These are phyloP conservation scores for Sialis fuliginosa DNA, from an alignment of 2,888 invertebrate genomes.

Conservation along the genomic window DNA sequence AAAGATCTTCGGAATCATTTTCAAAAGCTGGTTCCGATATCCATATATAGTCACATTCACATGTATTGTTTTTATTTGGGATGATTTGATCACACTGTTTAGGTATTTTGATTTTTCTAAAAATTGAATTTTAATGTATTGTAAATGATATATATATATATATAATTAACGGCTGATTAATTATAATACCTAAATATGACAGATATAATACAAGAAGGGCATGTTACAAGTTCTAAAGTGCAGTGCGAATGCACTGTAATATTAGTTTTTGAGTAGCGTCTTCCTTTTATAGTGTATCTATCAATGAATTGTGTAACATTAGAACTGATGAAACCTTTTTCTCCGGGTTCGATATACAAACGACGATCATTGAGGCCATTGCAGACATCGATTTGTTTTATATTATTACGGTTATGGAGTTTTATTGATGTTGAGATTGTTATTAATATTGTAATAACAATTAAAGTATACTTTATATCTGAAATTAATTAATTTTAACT, in stretches of 20 bases:
- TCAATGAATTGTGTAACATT: too few species aligned
- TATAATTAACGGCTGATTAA: not conserved
- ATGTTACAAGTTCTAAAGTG: slow-evolving; percentile 46
- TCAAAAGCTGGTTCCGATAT: slow-evolving; percentile 47
- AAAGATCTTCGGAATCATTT: slow-evolving; percentile 37
- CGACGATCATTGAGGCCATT: slow-evolving; percentile 18
- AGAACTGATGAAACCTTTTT: slow-evolving; percentile 15
- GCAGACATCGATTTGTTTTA: slow-evolving; percentile 17
- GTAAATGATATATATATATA: not conserved
- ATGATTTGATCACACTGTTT: slow-evolving; percentile 16
- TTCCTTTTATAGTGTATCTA: too few species aligned
- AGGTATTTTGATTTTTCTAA: slow-evolving; percentile 15
- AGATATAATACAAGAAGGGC: slow-evolving; percentile 46
- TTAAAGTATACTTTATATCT: too few species aligned
- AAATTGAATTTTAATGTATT: slow-evolving; percentile 5
- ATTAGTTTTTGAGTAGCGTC: too few species aligned
- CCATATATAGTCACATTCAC: slow-evolving; percentile 42
- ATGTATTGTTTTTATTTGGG: slow-evolving; percentile 8
- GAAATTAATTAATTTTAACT: too few species aligned
- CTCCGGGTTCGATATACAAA: slow-evolving; percentile 24
- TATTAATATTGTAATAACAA: too few species aligned
- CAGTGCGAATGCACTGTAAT: slow-evolving; percentile 27
- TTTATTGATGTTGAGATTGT: not conserved
- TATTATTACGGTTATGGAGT: slow-evolving; percentile 2
- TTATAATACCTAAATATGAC: slow-evolving; percentile 28